A percentile compares a stretch with the other conserved stretches of the same genome.
phyloP scores from a whole-genome alignment of 2,888 invertebrate species.

The Nysson spinosus region DNA sequence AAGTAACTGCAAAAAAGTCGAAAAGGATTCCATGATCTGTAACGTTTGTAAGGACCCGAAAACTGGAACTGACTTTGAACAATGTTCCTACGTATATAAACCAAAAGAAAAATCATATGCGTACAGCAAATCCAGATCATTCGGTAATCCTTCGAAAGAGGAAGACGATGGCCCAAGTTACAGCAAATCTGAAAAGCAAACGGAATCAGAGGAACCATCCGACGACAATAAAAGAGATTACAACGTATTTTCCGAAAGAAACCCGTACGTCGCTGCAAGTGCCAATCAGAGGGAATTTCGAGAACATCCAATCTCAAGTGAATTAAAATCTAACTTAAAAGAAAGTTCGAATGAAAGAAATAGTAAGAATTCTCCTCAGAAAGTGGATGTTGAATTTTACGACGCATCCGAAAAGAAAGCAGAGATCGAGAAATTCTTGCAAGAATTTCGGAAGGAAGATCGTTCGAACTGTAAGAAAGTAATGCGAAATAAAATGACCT shows the following conservation, averaged over 20 bases:
- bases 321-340: slow-evolving; percentile 10
- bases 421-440: slow-evolving; percentile 84
- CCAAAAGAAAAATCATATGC: slow-evolving; percentile 82
- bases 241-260: slow-evolving; percentile 4
- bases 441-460: slow-evolving; percentile 86
- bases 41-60: slow-evolving; percentile 86
- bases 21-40: slow-evolving; percentile 84
- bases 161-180: neutral
- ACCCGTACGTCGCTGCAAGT: neutral
- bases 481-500: slow-evolving; percentile 86
- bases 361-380: slow-evolving; percentile 1
- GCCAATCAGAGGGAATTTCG: slow-evolving; percentile 4
- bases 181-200: neutral
- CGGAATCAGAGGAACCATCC: neutral
- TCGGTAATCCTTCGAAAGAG: slow-evolving; percentile 59
- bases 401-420: slow-evolving; percentile 78
- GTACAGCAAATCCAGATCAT: slow-evolving; percentile 67
- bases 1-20: slow-evolving; percentile 81
- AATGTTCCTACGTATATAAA: slow-evolving; percentile 87
- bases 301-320: slow-evolving; percentile 1
- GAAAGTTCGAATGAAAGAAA: neutral
- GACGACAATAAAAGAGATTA: slow-evolving; percentile 1
- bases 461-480: slow-evolving; percentile 85
- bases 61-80: slow-evolving; percentile 87
- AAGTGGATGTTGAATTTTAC: slow-evolving; percentile 54